Conservation (phyloP, 2,797 vertebrate genomes). For the Glyptemys insculpta region DNA sequence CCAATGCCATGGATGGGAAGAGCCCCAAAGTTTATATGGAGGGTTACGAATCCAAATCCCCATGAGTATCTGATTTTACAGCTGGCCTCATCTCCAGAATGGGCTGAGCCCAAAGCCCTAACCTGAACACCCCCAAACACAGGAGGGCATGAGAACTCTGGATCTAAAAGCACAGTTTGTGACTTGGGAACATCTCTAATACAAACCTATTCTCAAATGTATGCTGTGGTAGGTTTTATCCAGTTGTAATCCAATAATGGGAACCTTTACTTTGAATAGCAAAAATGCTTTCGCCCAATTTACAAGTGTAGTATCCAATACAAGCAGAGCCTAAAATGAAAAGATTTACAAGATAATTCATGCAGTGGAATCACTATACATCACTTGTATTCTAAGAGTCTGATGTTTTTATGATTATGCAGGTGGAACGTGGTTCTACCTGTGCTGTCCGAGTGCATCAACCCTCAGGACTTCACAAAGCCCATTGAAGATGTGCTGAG, state of each 20-base stretch:
- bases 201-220: slow-evolving; percentile 11
- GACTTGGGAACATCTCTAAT: no score
- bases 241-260: no score
- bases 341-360: no score
- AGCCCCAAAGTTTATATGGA: neutral
- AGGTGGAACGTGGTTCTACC: slow-evolving; percentile 91
- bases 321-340: neutral
- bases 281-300: neutral
- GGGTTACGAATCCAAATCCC: no score
- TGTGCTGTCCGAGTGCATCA: no score
- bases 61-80: no score
- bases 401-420: no score
- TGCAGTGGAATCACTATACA: no score
- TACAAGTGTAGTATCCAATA: neutral
- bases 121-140: neutral
- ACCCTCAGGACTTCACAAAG: no score
- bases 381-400: no score
- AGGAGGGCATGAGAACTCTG: neutral
- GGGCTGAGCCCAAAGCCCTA: neutral
- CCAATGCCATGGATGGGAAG: neutral
- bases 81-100: neutral
- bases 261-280: neutral
- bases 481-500: no score
- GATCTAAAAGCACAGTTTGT: neutral
- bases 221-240: neutral